phyloP scores from a whole-genome alignment of 2,797 vertebrate genomes.

The Amniataba percoides region DNA sequence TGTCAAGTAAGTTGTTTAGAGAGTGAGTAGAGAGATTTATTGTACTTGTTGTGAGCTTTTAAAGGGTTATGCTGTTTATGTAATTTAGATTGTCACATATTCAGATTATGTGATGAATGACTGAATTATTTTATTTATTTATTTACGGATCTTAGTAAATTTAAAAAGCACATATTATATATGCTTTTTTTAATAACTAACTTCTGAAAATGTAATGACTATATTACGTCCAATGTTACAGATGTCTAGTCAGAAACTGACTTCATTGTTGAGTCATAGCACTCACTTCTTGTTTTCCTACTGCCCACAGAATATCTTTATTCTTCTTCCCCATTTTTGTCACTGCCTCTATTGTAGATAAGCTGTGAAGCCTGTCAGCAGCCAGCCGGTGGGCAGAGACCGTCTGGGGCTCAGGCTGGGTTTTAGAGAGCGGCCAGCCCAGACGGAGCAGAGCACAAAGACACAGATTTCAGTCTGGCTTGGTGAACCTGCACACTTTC shows the following conservation, averaged over 20 bases:
- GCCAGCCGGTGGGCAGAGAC: conserved; percentile 60
- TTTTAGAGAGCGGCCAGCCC: conserved; percentile 55
- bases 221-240: conserved; percentile 10
- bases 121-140: not conserved
- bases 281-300: conserved; percentile 16
- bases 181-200: not conserved
- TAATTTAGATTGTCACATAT: not conserved
- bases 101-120: not conserved
- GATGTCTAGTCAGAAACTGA: not conserved
- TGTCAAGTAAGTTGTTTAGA: conserved; percentile 6
- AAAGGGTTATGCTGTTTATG: not conserved
- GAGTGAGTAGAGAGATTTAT: not conserved
- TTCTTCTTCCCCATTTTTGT: conserved; percentile 46
- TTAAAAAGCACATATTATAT: not conserved
- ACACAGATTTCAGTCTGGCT: conserved; percentile 50
- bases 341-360: conserved; percentile 72
- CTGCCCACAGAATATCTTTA: conserved; percentile 1
- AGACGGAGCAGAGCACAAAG: conserved; percentile 57
- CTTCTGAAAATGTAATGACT: not conserved
- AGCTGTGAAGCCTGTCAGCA: conserved; percentile 65
- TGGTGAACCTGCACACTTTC: conserved; percentile 53
- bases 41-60: conserved; percentile 10
- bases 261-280: not conserved
- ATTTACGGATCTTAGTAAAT: not conserved
- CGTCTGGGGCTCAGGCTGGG: conserved; percentile 46